Percentiles rank a stretch among this genome's conserved stretches.
phyloP scores from a whole-genome alignment of 2,113 vertebrate genomes.

The Plestiodon gilberti region DNA sequence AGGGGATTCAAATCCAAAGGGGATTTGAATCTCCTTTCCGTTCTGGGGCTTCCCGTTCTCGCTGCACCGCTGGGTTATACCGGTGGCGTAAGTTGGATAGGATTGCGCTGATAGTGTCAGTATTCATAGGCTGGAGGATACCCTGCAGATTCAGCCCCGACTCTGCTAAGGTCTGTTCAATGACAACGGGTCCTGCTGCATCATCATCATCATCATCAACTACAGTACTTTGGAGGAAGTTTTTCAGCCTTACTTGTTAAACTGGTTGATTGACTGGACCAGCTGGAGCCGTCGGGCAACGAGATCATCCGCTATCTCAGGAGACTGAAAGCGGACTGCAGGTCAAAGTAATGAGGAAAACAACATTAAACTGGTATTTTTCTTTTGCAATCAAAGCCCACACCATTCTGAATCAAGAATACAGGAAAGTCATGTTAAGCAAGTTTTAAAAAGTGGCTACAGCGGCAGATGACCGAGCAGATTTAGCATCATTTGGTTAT shows the following conservation, averaged over 20 bases:
- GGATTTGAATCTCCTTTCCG: no score
- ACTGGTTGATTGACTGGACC: conserved; percentile 75
- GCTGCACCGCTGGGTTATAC: no score
- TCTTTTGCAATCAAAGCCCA: not conserved
- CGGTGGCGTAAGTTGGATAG: no score
- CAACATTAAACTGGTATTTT: conserved; percentile 46
- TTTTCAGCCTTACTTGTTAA: conserved; percentile 75
- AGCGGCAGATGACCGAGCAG: not conserved
- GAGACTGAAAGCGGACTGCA: conserved; percentile 76
- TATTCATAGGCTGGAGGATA: not conserved
- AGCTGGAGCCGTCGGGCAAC: conserved; percentile 78
- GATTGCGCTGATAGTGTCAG: no score
- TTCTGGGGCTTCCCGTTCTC: no score
- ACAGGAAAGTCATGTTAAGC: not conserved
- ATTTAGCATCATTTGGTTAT: not conserved
- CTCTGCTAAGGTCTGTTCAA: not conserved
- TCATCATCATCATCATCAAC: no score
- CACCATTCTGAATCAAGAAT: conserved; percentile 24
- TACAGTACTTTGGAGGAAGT: conserved; percentile 8
- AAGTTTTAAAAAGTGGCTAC: not conserved
- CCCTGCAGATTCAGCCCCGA: not conserved
- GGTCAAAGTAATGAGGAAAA: conserved; percentile 58
- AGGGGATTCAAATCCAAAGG: no score
- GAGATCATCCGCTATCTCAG: conserved; percentile 74
- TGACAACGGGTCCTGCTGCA: not conserved